Base-by-base conservation (phyloP, 2,888 invertebrate genomes). In the Amblyjoppa fuscipennis region DNA sequence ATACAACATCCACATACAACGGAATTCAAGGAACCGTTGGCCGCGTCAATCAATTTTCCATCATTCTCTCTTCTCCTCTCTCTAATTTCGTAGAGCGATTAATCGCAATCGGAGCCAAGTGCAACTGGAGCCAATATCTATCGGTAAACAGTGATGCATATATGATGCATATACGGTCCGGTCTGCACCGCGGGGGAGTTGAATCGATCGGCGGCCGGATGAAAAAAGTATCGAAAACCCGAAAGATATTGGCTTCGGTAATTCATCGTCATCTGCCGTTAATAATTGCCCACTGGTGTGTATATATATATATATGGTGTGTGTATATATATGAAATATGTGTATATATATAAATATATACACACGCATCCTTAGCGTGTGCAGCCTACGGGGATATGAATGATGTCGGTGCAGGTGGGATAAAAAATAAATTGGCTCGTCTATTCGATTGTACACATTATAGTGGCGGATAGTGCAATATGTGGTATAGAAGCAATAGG, bases 161-260 rank as follows among this genome's bases (percentile, higher is more conserved):
- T 45, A 41, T 69, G 56, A 28, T 69, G 45, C 45, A 56, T 28
- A 38, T 31, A 28, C 49, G 31, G 25, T 34, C 66, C 34, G 28
- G 51, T 56, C 1, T 51, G 56, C 66, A 80, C 53, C 49, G 64
- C 64, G 7, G 71, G 69, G 45, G 61, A 49, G 41, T 70, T 25
- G 66, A 45, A 28, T 70, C 75, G 80, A 84, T 70, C 31, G 31
- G 45, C 25, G 16, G 20, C 34, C 51, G 76, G 64, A 56, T 76
- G 38, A 77, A 82, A 76, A 77, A 76, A 82, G 71, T 77, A 64
- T 77, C 76, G 53, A 71, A 76, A 70, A 16, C 64, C 71, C 64
- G 76, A 77, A 82, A 77, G 66, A 77, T 82, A 82, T 82, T 77
- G 76, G 82, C 28, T 56, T 45, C 66, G 76, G 77, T 77, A 82